Base-by-base conservation (phyloP, 2,113 vertebrate species). In the Gallinago paraguaiae region DNA sequence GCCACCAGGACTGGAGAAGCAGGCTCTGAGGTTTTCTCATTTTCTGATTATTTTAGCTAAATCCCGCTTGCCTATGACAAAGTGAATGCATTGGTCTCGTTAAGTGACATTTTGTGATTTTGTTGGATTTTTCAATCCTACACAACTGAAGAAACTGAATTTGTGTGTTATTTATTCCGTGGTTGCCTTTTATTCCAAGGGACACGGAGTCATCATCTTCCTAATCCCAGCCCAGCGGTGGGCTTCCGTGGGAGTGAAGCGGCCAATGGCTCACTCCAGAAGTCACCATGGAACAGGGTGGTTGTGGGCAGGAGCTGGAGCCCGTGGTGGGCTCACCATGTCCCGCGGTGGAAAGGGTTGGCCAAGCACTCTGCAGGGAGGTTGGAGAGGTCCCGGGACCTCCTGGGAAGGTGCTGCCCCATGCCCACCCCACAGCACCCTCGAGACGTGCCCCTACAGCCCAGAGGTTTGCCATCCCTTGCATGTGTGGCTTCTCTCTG, bases 261-360 rank as follows among this genome's bases (percentile, higher is more conserved):
- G 56, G 27, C 22, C 51, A 22, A 0, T 0, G 11, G 3, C 63
- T 67, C 2, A 0, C 35, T 15, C 31, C 4, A 19, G 15, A 35
- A 24, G 14, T 1, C 43, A 27, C 14, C 27, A 2, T 2, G 2
- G 2, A 28, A 13, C 20, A 17, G 60, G 24, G 39, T 0, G 3
- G 15, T 7, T 18, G 5, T 5, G 63, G 51, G 13, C 56, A 41
- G 63, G 18, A 68, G 28, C 48, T 3, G 2, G 23, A 64, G 50
- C 56, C 46, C 2, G 1, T 3, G 20, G 20, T 8, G 56, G 27
- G 51, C 22, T 41, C 39, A 9, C 28, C 19, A 10, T 28, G 15
- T 13, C 45, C 35, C 2, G 1, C 0, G 0, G 10, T 3, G 11
- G 18, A 20, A 1, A 10, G 45, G 18, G 23, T 11, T 35, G 35